Evolutionary conservation across 2,113 vertebrate genomes (phyloP).

Genomic region (Corythoichthys intestinalis): DNA sequence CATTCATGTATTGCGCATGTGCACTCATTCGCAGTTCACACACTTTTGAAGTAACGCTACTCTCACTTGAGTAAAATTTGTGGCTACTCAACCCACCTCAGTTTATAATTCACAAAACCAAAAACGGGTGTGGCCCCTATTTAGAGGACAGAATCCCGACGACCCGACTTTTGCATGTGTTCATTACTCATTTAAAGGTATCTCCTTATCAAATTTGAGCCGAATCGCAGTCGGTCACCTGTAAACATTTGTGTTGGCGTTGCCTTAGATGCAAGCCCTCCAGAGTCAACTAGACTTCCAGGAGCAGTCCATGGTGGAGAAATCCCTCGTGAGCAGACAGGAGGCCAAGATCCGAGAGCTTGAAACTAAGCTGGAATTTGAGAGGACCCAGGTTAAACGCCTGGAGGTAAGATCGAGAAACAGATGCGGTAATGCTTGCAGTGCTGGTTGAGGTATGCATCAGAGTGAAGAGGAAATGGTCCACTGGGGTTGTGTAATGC

Average conservation of each 20-base stretch:
- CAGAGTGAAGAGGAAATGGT: neutral
- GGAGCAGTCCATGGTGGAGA: conserved; percentile 98
- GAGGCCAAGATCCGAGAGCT: conserved; percentile 94
- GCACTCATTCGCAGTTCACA: too few relatives aligned
- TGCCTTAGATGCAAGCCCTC: conserved; percentile 83
- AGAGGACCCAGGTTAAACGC: conserved; percentile 94
- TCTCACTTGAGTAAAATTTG: too few relatives aligned
- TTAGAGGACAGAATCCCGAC: too few relatives aligned
- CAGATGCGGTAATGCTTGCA: neutral
- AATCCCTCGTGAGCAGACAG: conserved; percentile 90
- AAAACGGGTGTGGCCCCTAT: too few relatives aligned
- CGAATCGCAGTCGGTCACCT: too few relatives aligned
- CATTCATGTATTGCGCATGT: too few relatives aligned
- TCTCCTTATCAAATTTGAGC: too few relatives aligned
- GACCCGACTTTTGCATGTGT: too few relatives aligned
- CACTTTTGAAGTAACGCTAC: too few relatives aligned
- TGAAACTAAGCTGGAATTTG: conserved; percentile 93
- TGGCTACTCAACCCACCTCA: too few relatives aligned
- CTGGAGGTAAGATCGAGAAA: conserved; percentile 80
- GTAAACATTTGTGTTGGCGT: neutral
- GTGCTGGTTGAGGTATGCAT: neutral
- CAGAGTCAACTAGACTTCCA: conserved; percentile 96
- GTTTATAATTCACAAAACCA: too few relatives aligned
- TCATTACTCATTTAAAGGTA: too few relatives aligned
- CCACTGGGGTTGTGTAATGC: conserved; percentile 6